Conservation (phyloP, 2,113 vertebrate species). For the Pyxicephalus adspersus region DNA sequence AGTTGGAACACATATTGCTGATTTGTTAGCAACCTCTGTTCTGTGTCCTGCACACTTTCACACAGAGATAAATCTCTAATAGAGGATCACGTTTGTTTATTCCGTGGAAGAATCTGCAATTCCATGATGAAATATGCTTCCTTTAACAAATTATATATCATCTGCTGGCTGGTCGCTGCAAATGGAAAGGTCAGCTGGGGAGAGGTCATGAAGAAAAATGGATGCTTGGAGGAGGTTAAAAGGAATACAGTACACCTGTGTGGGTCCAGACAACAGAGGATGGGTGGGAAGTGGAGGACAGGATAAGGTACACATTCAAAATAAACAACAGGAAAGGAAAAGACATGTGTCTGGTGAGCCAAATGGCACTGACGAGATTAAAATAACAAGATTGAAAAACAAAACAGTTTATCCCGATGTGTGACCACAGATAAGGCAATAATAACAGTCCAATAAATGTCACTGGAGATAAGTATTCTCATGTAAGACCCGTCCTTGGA, state of each 20-base stretch:
- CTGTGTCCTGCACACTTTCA: conserved; percentile 26
- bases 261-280: conserved; percentile 36
- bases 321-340: conserved; percentile 48
- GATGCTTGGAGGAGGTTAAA: conserved; percentile 44
- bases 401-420: conserved; percentile 37
- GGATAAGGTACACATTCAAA: conserved; percentile 36
- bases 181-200: conserved; percentile 45
- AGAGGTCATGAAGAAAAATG: conserved; percentile 17
- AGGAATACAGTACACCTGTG: conserved; percentile 53
- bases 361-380: conserved; percentile 46
- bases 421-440: conserved; percentile 25
- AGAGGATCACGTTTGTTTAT: conserved; percentile 39
- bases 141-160: conserved; percentile 35
- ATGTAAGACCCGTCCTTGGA: not conserved
- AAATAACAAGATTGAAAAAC: conserved; percentile 48
- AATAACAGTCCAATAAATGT: not conserved
- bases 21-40: conserved; percentile 17
- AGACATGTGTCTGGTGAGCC: conserved; percentile 19
- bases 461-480: conserved; percentile 5
- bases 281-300: conserved; percentile 45
- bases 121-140: conserved; percentile 35
- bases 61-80: conserved; percentile 8
- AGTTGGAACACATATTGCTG: not conserved
- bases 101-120: conserved; percentile 33
- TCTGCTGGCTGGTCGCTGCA: conserved; percentile 18